phyloP scores from a whole-genome alignment of 2,113 vertebrate species.

The Lamprologus callipterus region DNA sequence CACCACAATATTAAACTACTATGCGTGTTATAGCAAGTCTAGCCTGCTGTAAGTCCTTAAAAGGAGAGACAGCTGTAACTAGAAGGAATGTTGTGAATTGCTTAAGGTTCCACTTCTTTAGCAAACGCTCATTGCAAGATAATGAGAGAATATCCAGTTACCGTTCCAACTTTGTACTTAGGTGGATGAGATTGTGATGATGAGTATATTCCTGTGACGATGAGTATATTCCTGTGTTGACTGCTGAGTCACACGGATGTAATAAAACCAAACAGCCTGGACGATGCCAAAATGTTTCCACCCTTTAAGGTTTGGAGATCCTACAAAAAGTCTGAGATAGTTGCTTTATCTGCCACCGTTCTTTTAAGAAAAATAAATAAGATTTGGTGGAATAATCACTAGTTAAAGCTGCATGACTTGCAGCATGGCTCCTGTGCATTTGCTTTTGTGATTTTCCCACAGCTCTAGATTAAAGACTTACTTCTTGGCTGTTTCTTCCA shows the following conservation, averaged over 20 bases:
- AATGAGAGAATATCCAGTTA: not conserved
- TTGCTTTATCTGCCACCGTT: not conserved
- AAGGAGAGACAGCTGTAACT: constrained; percentile 33
- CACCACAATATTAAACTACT: not conserved
- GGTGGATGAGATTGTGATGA: not conserved
- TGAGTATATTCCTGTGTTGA: not conserved
- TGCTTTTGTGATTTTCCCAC: not conserved
- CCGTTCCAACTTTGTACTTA: not conserved
- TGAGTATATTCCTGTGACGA: not conserved
- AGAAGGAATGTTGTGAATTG: not conserved
- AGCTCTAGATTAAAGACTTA: constrained; percentile 12
- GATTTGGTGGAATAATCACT: not conserved
- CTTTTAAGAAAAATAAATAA: not conserved
- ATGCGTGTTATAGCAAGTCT: not conserved
- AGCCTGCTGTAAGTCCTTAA: constrained; percentile 24
- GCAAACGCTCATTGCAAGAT: not conserved
- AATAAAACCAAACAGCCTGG: not conserved
- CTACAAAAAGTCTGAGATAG: not conserved
- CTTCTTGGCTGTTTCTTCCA: not conserved
- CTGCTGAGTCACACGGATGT: constrained; percentile 1
- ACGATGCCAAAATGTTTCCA: not conserved
- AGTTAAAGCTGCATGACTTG: not conserved
- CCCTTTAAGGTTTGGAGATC: not conserved
- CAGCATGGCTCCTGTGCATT: not conserved
- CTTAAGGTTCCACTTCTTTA: not conserved